Evolutionary conservation across 2,888 invertebrate species (phyloP).

Genomic region (Nomada flava): DNA sequence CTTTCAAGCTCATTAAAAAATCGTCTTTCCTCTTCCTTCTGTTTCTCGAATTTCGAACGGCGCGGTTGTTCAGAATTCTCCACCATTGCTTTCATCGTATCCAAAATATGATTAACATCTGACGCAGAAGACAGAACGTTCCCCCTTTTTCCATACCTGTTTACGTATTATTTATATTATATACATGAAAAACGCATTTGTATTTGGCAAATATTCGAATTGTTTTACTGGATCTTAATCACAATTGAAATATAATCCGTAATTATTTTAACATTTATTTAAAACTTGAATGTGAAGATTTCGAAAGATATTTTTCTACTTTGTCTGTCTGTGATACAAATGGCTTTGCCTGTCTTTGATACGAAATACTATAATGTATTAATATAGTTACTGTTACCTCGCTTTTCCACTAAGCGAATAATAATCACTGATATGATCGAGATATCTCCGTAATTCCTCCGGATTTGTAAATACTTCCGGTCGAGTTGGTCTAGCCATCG

Average conservation of each 20-base stretch:
- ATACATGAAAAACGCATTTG: no score
- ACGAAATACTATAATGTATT: background rate
- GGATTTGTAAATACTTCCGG: slow-evolving; percentile 84
- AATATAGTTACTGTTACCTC: slow-evolving; percentile 79
- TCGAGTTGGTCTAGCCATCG: slow-evolving; percentile 78
- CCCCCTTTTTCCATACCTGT: slow-evolving; percentile 76
- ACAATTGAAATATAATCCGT: background rate
- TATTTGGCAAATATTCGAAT: background rate
- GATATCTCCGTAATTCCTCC: slow-evolving; percentile 84
- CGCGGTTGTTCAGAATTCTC: slow-evolving; percentile 54
- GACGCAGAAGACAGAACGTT: slow-evolving; percentile 36
- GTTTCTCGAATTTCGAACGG: slow-evolving; percentile 48
- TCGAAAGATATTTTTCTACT: background rate
- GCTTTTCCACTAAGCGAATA: slow-evolving; percentile 85
- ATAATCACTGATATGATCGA: slow-evolving; percentile 85
- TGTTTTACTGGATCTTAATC: background rate
- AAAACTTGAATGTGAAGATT: background rate
- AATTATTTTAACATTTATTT: background rate
- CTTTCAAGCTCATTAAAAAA: slow-evolving; percentile 34
- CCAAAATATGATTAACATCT: slow-evolving; percentile 54
- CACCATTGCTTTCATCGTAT: slow-evolving; percentile 63
- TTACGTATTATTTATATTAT: background rate
- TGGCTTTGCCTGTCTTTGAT: no score
- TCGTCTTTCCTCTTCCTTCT: slow-evolving; percentile 48
- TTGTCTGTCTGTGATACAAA: no score